Evolutionary conservation across 2,888 invertebrate species (phyloP).

Genomic region (Xestia rhomboidea): DNA sequence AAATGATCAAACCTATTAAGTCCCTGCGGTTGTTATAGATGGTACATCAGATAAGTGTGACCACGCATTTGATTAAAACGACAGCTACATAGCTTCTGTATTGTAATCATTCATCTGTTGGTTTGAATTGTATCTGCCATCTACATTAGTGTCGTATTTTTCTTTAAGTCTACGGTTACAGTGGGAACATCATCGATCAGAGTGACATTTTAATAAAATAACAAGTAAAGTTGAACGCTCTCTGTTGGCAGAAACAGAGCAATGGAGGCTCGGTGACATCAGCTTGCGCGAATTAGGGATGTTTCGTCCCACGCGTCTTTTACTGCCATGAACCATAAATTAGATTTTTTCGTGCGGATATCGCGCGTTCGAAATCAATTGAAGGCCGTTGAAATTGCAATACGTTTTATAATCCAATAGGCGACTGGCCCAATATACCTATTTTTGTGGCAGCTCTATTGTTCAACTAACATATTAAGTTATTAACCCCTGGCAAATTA

Average conservation of each 20-base stretch:
- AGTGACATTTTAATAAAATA: constrained; percentile 60
- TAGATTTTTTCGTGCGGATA: constrained; percentile 33
- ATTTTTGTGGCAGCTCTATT: not conserved
- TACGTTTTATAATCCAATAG: constrained; percentile 27
- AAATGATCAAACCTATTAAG: not conserved
- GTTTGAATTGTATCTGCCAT: constrained; percentile 69
- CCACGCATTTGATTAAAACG: constrained; percentile 11
- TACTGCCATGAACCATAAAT: constrained; percentile 35
- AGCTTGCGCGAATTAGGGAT: constrained; percentile 69
- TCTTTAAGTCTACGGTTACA: constrained; percentile 56
- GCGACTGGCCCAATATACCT: not conserved
- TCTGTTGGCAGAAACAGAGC: constrained; percentile 58
- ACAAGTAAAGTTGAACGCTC: constrained; percentile 75
- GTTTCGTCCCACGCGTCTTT: constrained; percentile 62
- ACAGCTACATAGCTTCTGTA: constrained; percentile 16
- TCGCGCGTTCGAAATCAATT: constrained; percentile 22
- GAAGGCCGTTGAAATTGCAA: constrained; percentile 24
- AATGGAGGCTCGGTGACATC: constrained; percentile 68
- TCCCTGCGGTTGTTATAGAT: not conserved
- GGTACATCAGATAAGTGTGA: constrained; percentile 15
- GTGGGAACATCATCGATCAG: constrained; percentile 72
- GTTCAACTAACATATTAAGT: not conserved
- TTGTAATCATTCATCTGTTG: constrained; percentile 47
- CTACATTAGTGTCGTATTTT: constrained; percentile 60
- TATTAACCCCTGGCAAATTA: not conserved